A percentile compares a stretch with the other conserved stretches of the same genome.
These are phyloP conservation scores for Microdon myrmicae DNA, from an alignment of 2,888 invertebrate species.

Conservation along the genomic window DNA sequence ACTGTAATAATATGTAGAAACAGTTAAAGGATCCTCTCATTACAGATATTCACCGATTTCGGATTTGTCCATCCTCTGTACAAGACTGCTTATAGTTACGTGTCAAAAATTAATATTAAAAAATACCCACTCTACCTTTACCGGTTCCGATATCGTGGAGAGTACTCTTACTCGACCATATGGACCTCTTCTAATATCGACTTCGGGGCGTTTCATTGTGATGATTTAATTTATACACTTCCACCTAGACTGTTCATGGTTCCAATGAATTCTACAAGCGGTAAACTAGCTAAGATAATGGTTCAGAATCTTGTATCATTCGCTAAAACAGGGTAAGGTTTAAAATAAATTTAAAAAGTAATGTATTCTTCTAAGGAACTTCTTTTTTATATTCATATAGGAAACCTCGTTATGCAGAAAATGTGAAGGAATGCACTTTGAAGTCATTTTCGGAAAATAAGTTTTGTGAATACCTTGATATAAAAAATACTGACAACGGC, in stretches of 20 bases:
- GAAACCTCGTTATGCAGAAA: too few relatives aligned
- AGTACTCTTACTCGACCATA: slow-evolving; percentile 66
- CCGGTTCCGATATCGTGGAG: slow-evolving; percentile 68
- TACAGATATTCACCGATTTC: slow-evolving; percentile 68
- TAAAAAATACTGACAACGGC: slow-evolving; percentile 54
- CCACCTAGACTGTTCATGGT: too few relatives aligned
- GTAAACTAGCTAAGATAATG: slow-evolving; percentile 62
- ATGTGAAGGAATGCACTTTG: slow-evolving; percentile 31
- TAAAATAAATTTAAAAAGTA: too few relatives aligned
- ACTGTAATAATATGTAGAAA: too few relatives aligned
- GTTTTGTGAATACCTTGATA: slow-evolving; percentile 62
- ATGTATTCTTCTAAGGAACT: background rate
- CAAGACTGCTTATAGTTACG: slow-evolving; percentile 59
- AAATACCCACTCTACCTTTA: slow-evolving; percentile 68
- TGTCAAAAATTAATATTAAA: slow-evolving; percentile 50
- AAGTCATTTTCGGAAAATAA: slow-evolving; percentile 47
- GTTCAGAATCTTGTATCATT: slow-evolving; percentile 68
- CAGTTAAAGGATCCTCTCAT: too few relatives aligned
- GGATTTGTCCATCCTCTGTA: slow-evolving; percentile 68
- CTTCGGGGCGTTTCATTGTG: slow-evolving; percentile 68
- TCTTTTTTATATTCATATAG: too few relatives aligned
- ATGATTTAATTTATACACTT: slow-evolving; percentile 70
- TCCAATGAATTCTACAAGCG: too few relatives aligned
- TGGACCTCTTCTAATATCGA: slow-evolving; percentile 62
- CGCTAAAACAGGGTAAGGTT: slow-evolving; percentile 67